These are phyloP conservation scores for Diadegma fenestrale DNA, from an alignment of 2,888 invertebrate species.

Conservation along the genomic window DNA sequence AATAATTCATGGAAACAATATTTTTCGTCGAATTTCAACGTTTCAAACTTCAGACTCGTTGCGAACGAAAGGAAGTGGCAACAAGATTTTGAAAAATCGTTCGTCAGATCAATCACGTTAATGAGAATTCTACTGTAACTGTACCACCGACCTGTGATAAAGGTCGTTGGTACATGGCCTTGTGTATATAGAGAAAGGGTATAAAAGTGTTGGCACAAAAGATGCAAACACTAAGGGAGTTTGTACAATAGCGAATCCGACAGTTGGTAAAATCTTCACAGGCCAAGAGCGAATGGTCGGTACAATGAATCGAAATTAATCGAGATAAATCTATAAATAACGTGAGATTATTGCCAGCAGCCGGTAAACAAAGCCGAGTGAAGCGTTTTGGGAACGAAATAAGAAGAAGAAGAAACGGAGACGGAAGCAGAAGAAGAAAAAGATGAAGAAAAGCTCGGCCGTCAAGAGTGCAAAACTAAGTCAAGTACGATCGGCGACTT, in stretches of 20 bases:
- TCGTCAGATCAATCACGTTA: not conserved
- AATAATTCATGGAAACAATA: too few relatives aligned
- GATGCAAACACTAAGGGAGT: not conserved
- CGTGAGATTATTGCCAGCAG: conserved; percentile 14
- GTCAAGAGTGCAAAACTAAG: conserved; percentile 78
- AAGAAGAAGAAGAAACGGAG: conserved; percentile 12
- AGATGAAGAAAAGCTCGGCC: conserved; percentile 65
- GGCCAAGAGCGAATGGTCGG: not conserved
- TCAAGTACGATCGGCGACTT: conserved; percentile 78
- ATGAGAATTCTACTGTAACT: not conserved
- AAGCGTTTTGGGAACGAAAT: not conserved
- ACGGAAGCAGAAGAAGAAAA: conserved; percentile 15
- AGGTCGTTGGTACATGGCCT: not conserved
- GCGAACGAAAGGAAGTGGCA: too few relatives aligned
- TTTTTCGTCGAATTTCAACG: too few relatives aligned
- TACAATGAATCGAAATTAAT: not conserved
- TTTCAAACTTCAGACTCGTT: too few relatives aligned
- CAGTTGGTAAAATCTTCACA: not conserved
- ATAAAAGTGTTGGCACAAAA: not conserved
- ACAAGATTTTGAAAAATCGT: too few relatives aligned
- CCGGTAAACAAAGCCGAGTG: conserved; percentile 42
- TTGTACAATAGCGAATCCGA: not conserved
- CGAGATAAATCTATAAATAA: not conserved
- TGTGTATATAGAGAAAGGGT: not conserved
- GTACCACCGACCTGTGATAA: conserved; percentile 3